Evolutionary conservation across 2,113 vertebrate species (phyloP).

Genomic region (Cercocebus atys): DNA sequence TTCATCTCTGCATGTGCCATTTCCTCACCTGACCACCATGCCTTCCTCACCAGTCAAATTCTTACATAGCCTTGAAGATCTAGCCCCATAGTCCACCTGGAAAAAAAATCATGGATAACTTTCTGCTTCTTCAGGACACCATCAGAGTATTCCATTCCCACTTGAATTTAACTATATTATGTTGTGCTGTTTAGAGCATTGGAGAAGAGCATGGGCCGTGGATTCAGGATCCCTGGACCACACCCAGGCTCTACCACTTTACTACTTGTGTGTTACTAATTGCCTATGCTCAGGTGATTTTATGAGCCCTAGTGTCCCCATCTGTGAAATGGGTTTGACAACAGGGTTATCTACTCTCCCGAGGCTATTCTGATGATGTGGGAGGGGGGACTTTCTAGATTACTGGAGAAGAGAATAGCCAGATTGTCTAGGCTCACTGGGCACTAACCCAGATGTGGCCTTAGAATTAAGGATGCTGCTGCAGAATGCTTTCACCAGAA

Average conservation of each 20-base stretch:
- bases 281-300: neutral
- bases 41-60: neutral
- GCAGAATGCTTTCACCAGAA: too few relatives aligned
- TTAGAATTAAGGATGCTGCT: neutral
- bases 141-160: neutral
- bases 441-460: neutral
- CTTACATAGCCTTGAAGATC: neutral
- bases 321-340: neutral
- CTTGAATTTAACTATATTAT: neutral
- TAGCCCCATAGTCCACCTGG: neutral
- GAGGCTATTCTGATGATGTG: neutral
- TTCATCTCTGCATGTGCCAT: rapidly evolving
- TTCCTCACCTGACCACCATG: rapidly evolving
- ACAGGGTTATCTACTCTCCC: neutral
- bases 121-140: neutral
- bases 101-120: neutral
- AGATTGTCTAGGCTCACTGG: neutral
- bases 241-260: neutral
- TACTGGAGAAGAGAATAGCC: neutral
- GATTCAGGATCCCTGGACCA: neutral
- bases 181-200: too few relatives aligned
- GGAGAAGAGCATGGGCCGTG: rapidly evolving
- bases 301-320: neutral
- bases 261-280: neutral
- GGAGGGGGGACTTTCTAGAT: neutral